Evolutionary conservation across 23 tunicate genomes (phyloP).

Genomic region (Trididemnum nubilum): DNA sequence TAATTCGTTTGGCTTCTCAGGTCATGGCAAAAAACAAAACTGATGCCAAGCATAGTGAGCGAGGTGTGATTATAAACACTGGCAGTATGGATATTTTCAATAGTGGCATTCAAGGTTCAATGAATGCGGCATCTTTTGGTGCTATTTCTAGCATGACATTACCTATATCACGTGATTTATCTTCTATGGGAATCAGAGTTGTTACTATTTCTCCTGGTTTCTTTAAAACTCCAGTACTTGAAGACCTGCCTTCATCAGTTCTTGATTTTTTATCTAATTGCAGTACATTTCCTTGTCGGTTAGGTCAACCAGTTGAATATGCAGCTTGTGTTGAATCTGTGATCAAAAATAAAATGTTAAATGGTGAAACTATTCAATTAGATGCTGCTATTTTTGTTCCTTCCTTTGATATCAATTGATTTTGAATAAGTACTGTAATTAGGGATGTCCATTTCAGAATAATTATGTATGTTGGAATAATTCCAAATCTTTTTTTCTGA

Average conservation of each 20-base stretch:
- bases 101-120: constrained; percentile 52
- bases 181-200: constrained; percentile 62
- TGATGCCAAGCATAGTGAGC: constrained; percentile 13
- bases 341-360: constrained; percentile 84
- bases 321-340: constrained; percentile 61
- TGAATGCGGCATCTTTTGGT: constrained; percentile 67
- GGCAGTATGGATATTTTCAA: constrained; percentile 69
- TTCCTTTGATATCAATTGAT: constrained; percentile 2
- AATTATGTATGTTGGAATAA: too few species aligned
- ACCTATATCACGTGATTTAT: constrained; percentile 90
- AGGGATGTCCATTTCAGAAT: too few species aligned
- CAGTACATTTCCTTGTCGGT: constrained; percentile 82
- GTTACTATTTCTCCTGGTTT: constrained; percentile 93
- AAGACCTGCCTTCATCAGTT: constrained; percentile 30
- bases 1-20: constrained; percentile 61
- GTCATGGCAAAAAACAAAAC: constrained; percentile 65
- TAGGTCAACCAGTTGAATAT: constrained; percentile 83
- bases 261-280: constrained; percentile 28
- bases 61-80: constrained; percentile 90
- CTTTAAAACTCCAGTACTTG: constrained; percentile 58
- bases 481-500: too few species aligned
- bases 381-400: constrained; percentile 69
- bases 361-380: constrained; percentile 82
- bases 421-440: too few species aligned
- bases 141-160: constrained; percentile 84